Evolutionary conservation across 1,140 invertebrate species (phyloP).

Genomic region (Ptiloglossa arizonensis): DNA sequence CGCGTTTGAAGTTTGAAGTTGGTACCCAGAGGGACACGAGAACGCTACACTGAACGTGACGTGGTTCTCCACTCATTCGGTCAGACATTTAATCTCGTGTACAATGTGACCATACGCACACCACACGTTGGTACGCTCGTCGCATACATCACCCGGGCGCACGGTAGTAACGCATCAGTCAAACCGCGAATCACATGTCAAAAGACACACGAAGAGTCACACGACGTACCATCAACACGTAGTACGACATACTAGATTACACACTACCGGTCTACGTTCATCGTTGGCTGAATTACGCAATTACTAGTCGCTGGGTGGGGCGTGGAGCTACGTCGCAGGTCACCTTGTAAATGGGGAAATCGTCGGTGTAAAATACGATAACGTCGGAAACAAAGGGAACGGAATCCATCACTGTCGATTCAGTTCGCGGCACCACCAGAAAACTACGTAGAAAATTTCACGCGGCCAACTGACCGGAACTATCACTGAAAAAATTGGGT

Average conservation of each 20-base stretch:
- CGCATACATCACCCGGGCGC: not conserved
- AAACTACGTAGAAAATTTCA: conserved; percentile 21
- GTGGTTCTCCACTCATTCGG: not conserved
- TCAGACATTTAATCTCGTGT: not conserved
- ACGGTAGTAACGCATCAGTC: not conserved
- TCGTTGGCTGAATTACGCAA: not conserved
- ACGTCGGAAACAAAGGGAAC: not conserved
- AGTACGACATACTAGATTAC: not conserved
- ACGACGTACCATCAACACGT: not conserved
- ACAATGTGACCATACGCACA: not conserved
- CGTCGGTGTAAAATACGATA: not conserved
- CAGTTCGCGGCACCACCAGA: conserved; percentile 4
- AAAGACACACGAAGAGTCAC: not conserved
- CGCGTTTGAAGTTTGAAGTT: not conserved
- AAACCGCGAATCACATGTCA: not conserved
- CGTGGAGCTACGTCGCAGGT: not conserved
- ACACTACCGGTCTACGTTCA: not conserved
- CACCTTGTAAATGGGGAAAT: not conserved
- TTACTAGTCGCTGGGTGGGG: not conserved
- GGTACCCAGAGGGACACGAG: not conserved
- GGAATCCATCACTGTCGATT: conserved; percentile 29
- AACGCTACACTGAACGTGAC: no score
- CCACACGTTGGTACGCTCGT: not conserved
- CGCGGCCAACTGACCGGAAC: not conserved
- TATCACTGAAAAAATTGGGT: conserved; percentile 15